Conservation (phyloP, 2,113 vertebrate species). For the Bathybates hornii region DNA sequence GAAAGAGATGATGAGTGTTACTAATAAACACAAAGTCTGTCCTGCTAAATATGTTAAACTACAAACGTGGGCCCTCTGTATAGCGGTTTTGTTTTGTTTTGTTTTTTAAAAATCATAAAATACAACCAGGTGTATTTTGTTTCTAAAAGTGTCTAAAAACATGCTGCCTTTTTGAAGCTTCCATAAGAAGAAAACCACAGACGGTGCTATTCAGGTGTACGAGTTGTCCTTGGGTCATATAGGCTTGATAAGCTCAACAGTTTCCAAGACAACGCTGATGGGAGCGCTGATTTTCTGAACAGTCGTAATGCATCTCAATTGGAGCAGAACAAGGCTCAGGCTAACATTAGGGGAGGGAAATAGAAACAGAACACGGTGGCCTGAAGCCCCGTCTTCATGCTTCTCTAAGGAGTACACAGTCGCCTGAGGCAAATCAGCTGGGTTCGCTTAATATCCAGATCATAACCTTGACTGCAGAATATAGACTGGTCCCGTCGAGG, state of each 20-base stretch:
- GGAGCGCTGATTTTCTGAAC: slow-evolving; percentile 9
- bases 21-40: background rate
- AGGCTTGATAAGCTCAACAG: slow-evolving; percentile 25
- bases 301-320: slow-evolving; percentile 24
- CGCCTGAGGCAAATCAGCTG: background rate
- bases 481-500: background rate
- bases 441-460: slow-evolving; percentile 36
- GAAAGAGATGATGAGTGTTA: background rate
- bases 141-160: background rate
- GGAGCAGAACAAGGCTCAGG: slow-evolving; percentile 25
- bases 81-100: background rate
- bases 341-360: slow-evolving; percentile 44
- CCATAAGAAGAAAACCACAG: background rate
- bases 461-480: slow-evolving; percentile 23
- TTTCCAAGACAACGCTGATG: slow-evolving; percentile 46
- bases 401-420: slow-evolving; percentile 8
- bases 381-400: background rate
- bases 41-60: background rate
- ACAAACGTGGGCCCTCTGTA: background rate
- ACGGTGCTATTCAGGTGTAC: background rate
- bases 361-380: slow-evolving; percentile 15
- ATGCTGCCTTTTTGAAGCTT: background rate
- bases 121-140: background rate
- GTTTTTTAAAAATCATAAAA: background rate
- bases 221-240: slow-evolving; percentile 29